Evolutionary conservation across 1,140 invertebrate genomes (phyloP).

Genomic region (Scaptomyza montana): DNA sequence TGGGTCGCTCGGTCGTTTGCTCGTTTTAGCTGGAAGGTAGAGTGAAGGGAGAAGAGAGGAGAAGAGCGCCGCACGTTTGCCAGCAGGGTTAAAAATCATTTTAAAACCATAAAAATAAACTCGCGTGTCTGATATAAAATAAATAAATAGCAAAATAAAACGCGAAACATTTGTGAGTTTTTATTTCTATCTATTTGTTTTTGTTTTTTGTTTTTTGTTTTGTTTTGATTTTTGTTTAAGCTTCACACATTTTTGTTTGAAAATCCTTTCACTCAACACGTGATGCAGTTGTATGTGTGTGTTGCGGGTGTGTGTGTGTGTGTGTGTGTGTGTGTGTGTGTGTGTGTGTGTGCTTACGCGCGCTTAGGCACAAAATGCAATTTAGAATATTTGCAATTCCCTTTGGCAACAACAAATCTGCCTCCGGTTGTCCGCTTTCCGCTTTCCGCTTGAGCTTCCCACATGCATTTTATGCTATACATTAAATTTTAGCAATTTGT

Average conservation of each 20-base stretch:
- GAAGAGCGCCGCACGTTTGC: constrained; percentile 11
- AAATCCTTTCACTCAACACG: constrained; percentile 77
- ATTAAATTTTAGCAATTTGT: neutral
- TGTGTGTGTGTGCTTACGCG: constrained; percentile 34
- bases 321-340: constrained; percentile 29
- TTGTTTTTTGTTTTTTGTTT: constrained; percentile 2
- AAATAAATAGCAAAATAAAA: constrained; percentile 68
- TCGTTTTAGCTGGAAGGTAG: neutral
- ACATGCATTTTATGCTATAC: constrained; percentile 5
- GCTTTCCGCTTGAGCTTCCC: constrained; percentile 31
- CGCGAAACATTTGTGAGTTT: constrained; percentile 31
- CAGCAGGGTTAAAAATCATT: constrained; percentile 79
- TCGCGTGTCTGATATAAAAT: constrained; percentile 69
- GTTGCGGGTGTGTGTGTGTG: constrained; percentile 30
- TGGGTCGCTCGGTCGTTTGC: neutral
- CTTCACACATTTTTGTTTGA: constrained; percentile 73
- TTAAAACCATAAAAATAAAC: constrained; percentile 82
- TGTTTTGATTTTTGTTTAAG: constrained; percentile 64
- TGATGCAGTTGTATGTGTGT: constrained; percentile 38
- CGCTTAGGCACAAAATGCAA: constrained; percentile 60
- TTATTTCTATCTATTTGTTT: constrained; percentile 36
- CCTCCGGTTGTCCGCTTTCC: constrained; percentile 18
- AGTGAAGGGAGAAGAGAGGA: no score
- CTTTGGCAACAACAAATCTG: constrained; percentile 60
- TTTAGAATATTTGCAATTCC: constrained; percentile 81